Evolutionary conservation across 37 sponge, comb jelly and placozoan genomes (phyloP), one percentile per base, ranked within the genome.

Genomic region (Aphrocallistes beatrix): DNA sequence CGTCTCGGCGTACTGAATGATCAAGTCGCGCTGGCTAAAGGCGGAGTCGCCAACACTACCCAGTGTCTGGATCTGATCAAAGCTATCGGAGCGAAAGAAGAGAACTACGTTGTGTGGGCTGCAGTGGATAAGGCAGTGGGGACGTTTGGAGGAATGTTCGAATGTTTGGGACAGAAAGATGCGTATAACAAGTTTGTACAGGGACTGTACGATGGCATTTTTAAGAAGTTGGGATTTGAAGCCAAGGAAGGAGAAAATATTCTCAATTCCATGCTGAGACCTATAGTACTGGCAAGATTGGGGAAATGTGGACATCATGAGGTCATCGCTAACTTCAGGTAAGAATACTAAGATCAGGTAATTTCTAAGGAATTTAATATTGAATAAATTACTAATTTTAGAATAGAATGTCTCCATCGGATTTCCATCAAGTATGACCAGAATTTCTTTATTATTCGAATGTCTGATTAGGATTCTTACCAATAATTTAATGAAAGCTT

Each of bases 1-100:
- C 51, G 94, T 17, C 82, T 97, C 51, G 91, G 92, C 1, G 84
- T 97, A 21, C 89, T 82, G 85, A 85, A 91, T 82, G 94, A 94
- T 69, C 88, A 90, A 36, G 88, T 93, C 84, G 95, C 95, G 47
- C 88, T 94, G 75, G 94, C 91, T 75, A 83, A 86, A 38, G 81
- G 84, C 34, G 50, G 23, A 30, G n/a, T 60, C 10, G 75, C 75
- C 3, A 60, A 60, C 75, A 60, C 75, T 21, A 60, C 75, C 8
- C 75, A 60, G 34, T 60, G 75, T 60, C 75, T 60, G 3, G 75
- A 60, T 28, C 75, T 60, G 8, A 60, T 60, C 3, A 60, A 60
- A 13, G 75, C n/a, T 19, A 60, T 60, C 3, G 75, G 75, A 1
- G n/a, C 28, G 10, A 21, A 60, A 13, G 75, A 60, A 30, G 75